Evolutionary conservation across 2,113 vertebrate genomes (phyloP).

Genomic region (Anguilla japonica): DNA sequence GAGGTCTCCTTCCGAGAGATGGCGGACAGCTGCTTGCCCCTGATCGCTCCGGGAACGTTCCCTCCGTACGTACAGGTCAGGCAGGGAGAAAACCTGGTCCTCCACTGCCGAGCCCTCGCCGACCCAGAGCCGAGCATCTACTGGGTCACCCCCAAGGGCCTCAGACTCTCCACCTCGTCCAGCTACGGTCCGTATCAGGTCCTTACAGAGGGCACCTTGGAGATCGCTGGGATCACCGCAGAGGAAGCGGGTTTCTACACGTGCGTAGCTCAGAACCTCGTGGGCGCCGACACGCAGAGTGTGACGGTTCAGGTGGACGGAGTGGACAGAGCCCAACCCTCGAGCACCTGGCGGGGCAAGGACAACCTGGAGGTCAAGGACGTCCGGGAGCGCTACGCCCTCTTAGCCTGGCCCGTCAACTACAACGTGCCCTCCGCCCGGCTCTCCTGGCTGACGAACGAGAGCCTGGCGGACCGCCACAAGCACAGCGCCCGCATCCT

Average conservation of each 20-base stretch:
- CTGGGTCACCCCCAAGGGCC: constrained; percentile 86
- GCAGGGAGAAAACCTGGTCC: constrained; percentile 62
- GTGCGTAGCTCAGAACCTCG: constrained; percentile 90
- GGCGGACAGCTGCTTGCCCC: constrained; percentile 85
- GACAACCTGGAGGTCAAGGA: constrained; percentile 70
- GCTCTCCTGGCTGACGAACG: constrained; percentile 79
- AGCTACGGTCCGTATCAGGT: constrained; percentile 66
- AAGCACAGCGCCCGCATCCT: constrained; percentile 77
- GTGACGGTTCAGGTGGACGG: constrained; percentile 77
- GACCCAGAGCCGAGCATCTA: constrained; percentile 90
- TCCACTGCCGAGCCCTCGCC: constrained; percentile 90
- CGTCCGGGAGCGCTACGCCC: constrained; percentile 71
- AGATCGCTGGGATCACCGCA: constrained; percentile 72
- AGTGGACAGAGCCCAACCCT: constrained; percentile 39
- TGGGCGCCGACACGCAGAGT: constrained; percentile 87
- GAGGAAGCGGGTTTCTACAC: constrained; percentile 86
- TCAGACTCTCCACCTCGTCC: constrained; percentile 64
- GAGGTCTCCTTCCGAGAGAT: constrained; percentile 90
- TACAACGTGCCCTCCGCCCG: constrained; percentile 81
- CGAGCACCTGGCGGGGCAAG: constrained; percentile 46
- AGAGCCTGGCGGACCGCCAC: constrained; percentile 50
- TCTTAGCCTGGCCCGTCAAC: constrained; percentile 78
- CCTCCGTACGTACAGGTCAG: constrained; percentile 73
- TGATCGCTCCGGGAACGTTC: constrained; percentile 80
- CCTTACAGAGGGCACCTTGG: constrained; percentile 84